phyloP scores from a whole-genome alignment of 1,140 invertebrate species.

The Macrobrachium nipponense region DNA sequence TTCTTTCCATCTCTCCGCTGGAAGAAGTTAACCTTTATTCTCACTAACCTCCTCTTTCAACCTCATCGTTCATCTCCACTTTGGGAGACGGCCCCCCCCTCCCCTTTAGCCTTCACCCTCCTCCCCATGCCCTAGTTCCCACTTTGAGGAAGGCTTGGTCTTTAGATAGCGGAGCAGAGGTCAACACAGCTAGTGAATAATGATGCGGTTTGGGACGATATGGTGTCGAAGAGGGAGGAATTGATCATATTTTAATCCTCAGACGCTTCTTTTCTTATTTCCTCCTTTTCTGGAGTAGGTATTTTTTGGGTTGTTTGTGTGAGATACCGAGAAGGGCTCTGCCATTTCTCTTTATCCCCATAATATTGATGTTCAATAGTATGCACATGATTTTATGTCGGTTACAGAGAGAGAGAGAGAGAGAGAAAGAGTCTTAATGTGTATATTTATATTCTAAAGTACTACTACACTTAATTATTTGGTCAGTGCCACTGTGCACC shows the following conservation, averaged over 20 bases:
- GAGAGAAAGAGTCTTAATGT: too few species aligned
- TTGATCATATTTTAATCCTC: constrained; percentile 1
- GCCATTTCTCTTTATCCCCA: too few species aligned
- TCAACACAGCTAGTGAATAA: constrained; percentile 12
- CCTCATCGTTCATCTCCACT: neutral
- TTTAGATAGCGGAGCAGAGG: neutral
- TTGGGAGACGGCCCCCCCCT: neutral
- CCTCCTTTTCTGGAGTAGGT: neutral
- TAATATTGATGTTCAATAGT: too few species aligned
- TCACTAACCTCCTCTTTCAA: too few species aligned
- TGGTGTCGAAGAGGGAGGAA: neutral
- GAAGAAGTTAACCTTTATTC: neutral
- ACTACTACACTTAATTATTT: too few species aligned
- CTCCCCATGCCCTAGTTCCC: neutral
- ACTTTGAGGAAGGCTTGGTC: neutral
- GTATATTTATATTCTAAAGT: too few species aligned
- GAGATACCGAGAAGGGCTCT: too few species aligned
- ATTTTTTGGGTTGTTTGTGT: too few species aligned
- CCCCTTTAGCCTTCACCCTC: neutral
- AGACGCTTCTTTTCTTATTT: neutral
- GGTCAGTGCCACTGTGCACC: too few species aligned
- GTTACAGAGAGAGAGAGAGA: too few species aligned
- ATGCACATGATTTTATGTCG: too few species aligned
- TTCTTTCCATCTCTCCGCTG: neutral
- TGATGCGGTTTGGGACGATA: constrained; percentile 5